phyloP scores from a whole-genome alignment of 1,140 invertebrate genomes.

The Globodera ellingtonae region DNA sequence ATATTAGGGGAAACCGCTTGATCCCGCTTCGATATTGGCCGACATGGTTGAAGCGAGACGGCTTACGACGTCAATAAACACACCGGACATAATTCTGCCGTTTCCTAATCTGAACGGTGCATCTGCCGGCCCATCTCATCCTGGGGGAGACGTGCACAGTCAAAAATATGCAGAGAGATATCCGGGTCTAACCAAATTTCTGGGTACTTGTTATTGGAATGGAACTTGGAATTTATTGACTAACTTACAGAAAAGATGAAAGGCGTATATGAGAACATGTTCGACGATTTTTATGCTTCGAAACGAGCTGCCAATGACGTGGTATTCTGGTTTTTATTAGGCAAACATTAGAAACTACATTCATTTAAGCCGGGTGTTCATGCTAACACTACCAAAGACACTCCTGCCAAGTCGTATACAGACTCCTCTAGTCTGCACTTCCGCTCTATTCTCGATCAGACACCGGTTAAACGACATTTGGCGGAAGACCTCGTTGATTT shows the following conservation, averaged over 20 bases:
- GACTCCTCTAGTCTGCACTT: background rate
- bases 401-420: background rate
- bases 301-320: background rate
- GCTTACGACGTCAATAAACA: background rate
- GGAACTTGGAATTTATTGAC: background rate
- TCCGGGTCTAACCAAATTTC: constrained; percentile 35
- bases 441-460: constrained; percentile 3
- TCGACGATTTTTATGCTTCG: constrained; percentile 37
- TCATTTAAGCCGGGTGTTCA: background rate
- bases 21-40: constrained; percentile 25
- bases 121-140: background rate
- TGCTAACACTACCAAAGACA: background rate
- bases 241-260: constrained; percentile 32
- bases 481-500: background rate
- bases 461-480: background rate
- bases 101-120: constrained; percentile 22
- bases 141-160: background rate
- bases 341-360: background rate
- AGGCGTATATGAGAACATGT: constrained; percentile 40
- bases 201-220: constrained; percentile 31
- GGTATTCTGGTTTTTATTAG: background rate
- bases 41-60: constrained; percentile 22
- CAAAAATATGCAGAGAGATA: constrained; percentile 40
- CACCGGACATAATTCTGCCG: background rate
- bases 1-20: constrained; percentile 17